Evolutionary conservation across 2,888 invertebrate genomes (phyloP).

Genomic region (Morpho helenor): DNA sequence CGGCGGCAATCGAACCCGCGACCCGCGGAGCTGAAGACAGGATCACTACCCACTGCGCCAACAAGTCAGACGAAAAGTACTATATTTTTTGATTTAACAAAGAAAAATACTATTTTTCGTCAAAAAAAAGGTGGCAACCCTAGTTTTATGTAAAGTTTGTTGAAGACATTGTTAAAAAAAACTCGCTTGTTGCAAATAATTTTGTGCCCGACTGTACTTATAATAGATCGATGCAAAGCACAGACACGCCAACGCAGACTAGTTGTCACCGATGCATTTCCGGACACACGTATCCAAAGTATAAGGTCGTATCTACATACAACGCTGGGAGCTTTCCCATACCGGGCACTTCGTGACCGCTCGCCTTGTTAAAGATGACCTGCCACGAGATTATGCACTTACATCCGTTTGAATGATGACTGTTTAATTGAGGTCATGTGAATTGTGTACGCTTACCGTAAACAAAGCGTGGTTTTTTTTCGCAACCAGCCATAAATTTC

Average conservation of each 20-base stretch:
- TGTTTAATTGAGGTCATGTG: slow-evolving; percentile 71
- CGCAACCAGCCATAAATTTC: slow-evolving; percentile 34
- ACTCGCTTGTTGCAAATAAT: not conserved
- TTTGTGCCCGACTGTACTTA: slow-evolving; percentile 3
- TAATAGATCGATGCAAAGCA: slow-evolving; percentile 13
- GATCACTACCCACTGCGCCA: no score
- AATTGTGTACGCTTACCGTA: slow-evolving; percentile 42
- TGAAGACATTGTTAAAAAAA: no score
- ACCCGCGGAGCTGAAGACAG: no score
- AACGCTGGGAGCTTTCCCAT: slow-evolving; percentile 77
- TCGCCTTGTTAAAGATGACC: slow-evolving; percentile 75
- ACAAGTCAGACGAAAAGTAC: no score
- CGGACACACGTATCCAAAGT: slow-evolving; percentile 25
- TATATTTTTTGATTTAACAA: no score
- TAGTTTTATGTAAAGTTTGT: no score
- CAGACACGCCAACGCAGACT: slow-evolving; percentile 18
- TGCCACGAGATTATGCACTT: slow-evolving; percentile 70
- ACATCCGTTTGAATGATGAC: slow-evolving; percentile 72
- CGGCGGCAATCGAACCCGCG: no score
- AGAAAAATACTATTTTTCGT: no score
- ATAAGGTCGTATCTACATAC: slow-evolving; percentile 59
- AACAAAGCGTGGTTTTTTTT: slow-evolving; percentile 42
- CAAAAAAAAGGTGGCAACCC: no score
- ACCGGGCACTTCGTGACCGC: slow-evolving; percentile 74
- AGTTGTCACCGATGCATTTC: slow-evolving; percentile 23